phyloP scores from a whole-genome alignment of 2,797 vertebrate genomes.

The Amblyopsis hoosieri region DNA sequence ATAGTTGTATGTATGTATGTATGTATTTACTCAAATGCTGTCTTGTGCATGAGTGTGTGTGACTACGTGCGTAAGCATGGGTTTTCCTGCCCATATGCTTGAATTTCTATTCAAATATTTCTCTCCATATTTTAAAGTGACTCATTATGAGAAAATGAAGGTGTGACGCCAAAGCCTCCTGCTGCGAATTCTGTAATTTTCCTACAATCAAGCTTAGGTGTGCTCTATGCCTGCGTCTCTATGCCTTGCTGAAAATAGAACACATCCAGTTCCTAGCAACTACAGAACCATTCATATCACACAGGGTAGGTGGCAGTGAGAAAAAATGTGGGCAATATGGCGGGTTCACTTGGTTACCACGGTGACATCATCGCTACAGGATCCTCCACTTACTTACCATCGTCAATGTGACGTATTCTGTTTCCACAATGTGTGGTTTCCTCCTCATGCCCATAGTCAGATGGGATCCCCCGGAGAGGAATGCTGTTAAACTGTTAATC shows the following conservation, averaged over 20 bases:
- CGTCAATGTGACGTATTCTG: too few species aligned
- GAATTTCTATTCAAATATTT: background rate
- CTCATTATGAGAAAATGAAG: too few species aligned
- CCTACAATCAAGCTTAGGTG: constrained; percentile 27
- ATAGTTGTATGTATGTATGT: background rate
- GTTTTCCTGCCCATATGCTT: background rate
- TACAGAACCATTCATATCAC: too few species aligned
- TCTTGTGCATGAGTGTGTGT: constrained; percentile 1
- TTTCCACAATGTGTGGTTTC: too few species aligned
- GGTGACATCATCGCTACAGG: too few species aligned
- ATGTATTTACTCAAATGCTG: background rate
- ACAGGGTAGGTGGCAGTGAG: too few species aligned
- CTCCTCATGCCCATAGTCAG: too few species aligned
- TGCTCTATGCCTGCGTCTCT: background rate
- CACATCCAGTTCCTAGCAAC: background rate
- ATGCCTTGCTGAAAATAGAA: constrained; percentile 32
- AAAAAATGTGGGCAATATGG: too few species aligned
- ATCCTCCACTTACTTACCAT: too few species aligned
- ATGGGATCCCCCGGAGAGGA: too few species aligned
- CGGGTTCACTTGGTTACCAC: too few species aligned
- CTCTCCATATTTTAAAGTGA: background rate
- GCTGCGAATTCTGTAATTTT: constrained; percentile 40
- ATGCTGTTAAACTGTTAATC: too few species aligned
- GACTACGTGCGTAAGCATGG: constrained; percentile 1
- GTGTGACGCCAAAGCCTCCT: constrained; percentile 14